Conservation (phyloP, 2,888 invertebrate species). For the Ennomos quercinarius region DNA sequence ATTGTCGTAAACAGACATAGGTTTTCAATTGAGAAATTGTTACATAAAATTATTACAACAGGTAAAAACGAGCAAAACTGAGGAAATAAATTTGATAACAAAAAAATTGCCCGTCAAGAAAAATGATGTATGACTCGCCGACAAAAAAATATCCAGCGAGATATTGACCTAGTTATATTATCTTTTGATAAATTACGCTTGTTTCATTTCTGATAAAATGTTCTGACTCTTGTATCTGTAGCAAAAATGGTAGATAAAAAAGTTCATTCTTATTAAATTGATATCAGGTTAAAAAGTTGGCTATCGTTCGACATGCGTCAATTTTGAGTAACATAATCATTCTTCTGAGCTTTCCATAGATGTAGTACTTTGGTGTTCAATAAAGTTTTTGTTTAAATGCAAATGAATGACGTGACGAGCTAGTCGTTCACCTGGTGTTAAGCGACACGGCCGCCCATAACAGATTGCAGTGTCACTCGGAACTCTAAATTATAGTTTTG, state of each 20-base stretch:
- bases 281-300: too few relatives aligned
- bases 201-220: conserved; percentile 39
- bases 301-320: too few relatives aligned
- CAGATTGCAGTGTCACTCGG: too few relatives aligned
- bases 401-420: too few relatives aligned
- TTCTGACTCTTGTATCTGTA: conserved; percentile 33
- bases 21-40: conserved; percentile 8
- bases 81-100: conserved; percentile 57
- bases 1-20: not conserved
- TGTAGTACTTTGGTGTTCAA: too few relatives aligned
- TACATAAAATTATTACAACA: conserved; percentile 20
- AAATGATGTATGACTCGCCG: conserved; percentile 72
- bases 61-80: conserved; percentile 36
- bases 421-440: too few relatives aligned
- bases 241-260: not conserved
- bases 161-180: conserved; percentile 63
- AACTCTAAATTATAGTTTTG: too few relatives aligned
- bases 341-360: too few relatives aligned
- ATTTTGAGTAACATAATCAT: too few relatives aligned
- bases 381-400: too few relatives aligned
- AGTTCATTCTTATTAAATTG: too few relatives aligned
- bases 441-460: too few relatives aligned
- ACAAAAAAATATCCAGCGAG: conserved; percentile 58
- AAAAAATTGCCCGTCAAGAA: conserved; percentile 71
- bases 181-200: conserved; percentile 63